These are phyloP conservation scores for Percopsis transmontana DNA, from an alignment of 2,113 vertebrate genomes.

Conservation along the genomic window DNA sequence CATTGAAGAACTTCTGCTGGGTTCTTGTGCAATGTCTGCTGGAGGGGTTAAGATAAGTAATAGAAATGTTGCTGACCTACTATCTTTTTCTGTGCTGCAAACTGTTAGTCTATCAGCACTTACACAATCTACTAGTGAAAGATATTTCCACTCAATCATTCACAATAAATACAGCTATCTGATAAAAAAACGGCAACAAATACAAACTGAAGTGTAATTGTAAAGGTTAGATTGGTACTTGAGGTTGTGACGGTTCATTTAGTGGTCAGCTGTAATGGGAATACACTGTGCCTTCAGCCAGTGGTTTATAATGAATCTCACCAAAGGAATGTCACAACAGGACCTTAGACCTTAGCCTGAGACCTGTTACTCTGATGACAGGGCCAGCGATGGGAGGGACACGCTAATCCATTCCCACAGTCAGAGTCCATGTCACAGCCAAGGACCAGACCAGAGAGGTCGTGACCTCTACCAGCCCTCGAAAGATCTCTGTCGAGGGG, in stretches of 20 bases:
- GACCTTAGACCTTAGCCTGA: conserved; percentile 55
- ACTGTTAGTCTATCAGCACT: too few relatives aligned
- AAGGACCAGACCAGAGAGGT: conserved; percentile 55
- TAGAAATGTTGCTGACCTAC: too few relatives aligned
- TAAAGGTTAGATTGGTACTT: too few relatives aligned
- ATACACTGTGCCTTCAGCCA: conserved; percentile 30
- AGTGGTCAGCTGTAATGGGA: conserved; percentile 1
- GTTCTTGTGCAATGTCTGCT: neutral
- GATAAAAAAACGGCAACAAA: conserved; percentile 1
- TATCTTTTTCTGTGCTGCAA: too few relatives aligned
- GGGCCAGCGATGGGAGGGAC: conserved; percentile 43
- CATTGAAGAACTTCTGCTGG: conserved; percentile 33
- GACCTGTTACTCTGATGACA: conserved; percentile 63
- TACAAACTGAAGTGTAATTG: neutral
- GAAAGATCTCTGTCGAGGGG: conserved; percentile 34
- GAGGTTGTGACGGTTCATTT: neutral
- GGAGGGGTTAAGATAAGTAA: too few relatives aligned
- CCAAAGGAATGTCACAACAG: conserved; percentile 49
- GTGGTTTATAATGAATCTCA: conserved; percentile 37
- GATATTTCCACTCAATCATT: neutral
- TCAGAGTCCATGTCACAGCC: conserved; percentile 51
- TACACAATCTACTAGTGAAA: too few relatives aligned
- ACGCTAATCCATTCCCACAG: conserved; percentile 68
- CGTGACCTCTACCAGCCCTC: conserved; percentile 41
- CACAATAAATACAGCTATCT: conserved; percentile 8